Conservation (phyloP, 2,888 invertebrate genomes). For the Lepidonotus clava region DNA sequence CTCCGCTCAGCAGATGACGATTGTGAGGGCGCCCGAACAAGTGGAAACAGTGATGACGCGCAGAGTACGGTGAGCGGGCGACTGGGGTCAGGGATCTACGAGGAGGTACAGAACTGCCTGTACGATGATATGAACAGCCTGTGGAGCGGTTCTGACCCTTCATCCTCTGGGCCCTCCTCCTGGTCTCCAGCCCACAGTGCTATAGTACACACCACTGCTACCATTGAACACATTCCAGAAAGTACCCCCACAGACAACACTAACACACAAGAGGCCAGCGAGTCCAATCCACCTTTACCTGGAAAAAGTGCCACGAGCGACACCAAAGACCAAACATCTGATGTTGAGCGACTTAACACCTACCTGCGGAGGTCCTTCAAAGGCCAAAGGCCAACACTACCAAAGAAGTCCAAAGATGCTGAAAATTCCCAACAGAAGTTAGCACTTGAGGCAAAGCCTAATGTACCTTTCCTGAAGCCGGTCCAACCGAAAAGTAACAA, state of each 20-base stretch:
- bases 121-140: not conserved
- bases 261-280: too few species aligned
- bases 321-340: not conserved
- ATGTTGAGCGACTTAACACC: constrained; percentile 2
- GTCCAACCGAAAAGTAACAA: not conserved
- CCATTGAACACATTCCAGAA: not conserved
- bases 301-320: not conserved
- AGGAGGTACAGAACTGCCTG: not conserved
- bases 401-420: constrained; percentile 25
- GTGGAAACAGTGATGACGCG: not conserved
- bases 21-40: not conserved
- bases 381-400: not conserved
- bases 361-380: not conserved
- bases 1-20: not conserved
- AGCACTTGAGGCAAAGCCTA: constrained; percentile 4
- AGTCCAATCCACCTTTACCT: not conserved
- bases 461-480: not conserved
- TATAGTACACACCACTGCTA: not conserved
- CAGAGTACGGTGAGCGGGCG: too few species aligned
- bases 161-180: not conserved
- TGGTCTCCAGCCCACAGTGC: not conserved
- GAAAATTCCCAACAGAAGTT: constrained; percentile 34
- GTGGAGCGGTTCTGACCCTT: constrained; percentile 4
- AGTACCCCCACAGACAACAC: too few species aligned
- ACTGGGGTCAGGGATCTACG: not conserved